Conservation (phyloP, 2,797 vertebrate species). For the Limosa lapponica region DNA sequence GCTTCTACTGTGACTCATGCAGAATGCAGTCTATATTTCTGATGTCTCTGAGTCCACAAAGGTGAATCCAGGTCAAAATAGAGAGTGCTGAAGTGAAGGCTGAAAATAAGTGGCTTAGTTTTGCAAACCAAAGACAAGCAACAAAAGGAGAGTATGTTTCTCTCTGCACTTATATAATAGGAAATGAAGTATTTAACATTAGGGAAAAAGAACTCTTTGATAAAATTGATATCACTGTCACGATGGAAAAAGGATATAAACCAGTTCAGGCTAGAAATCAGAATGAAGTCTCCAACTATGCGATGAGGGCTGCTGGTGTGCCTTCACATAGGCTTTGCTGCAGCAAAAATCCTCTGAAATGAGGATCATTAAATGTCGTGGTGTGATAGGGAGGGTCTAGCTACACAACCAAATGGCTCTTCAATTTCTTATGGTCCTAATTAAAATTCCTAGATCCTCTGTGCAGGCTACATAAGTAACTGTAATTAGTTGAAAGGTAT, state of each 20-base stretch:
- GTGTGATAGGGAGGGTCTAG: neutral
- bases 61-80: neutral
- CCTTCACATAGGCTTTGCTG: neutral
- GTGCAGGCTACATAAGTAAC: neutral
- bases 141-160: neutral
- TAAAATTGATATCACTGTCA: neutral
- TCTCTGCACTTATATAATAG: neutral
- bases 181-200: neutral
- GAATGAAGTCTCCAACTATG: neutral
- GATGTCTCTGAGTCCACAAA: neutral
- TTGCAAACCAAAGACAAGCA: neutral
- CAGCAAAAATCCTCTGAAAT: neutral
- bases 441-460: neutral
- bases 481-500: neutral
- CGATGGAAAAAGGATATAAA: neutral
- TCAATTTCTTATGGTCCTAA: neutral
- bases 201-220: neutral
- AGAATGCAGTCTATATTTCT: neutral
- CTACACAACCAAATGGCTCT: neutral
- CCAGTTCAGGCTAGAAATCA: neutral
- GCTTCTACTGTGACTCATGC: neutral
- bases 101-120: neutral
- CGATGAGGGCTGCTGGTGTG: neutral
- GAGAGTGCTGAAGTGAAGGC: neutral
- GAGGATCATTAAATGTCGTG: neutral